Evolutionary conservation across 2,797 vertebrate species (phyloP).

Genomic region (Cirrhinus mrigala): DNA sequence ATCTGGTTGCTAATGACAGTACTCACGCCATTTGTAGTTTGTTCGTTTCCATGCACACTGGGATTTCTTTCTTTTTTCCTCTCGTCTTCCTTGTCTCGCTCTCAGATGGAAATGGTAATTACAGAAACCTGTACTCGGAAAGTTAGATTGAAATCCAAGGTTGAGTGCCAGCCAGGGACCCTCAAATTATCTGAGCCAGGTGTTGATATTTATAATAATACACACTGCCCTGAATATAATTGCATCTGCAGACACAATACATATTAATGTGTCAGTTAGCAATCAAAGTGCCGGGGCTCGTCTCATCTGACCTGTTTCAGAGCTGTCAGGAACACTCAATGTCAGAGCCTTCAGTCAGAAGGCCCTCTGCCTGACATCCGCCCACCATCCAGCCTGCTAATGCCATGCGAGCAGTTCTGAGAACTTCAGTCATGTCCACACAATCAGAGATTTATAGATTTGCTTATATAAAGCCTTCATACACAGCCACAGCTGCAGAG

Average conservation of each 20-base stretch:
- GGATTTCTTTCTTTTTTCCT: background rate
- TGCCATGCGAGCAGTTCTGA: constrained; percentile 14
- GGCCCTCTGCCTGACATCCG: background rate
- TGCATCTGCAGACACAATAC: constrained; percentile 58
- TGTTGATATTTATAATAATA: constrained; percentile 58
- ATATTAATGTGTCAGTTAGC: constrained; percentile 75
- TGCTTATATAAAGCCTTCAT: constrained; percentile 18
- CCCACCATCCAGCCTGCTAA: constrained; percentile 24
- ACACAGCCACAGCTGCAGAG: background rate
- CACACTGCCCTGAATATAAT: constrained; percentile 50
- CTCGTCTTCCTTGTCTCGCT: background rate
- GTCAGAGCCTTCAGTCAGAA: constrained; percentile 72
- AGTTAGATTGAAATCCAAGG: constrained; percentile 50
- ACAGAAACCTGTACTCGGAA: constrained; percentile 43
- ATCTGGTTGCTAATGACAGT: background rate
- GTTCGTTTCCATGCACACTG: constrained; percentile 44
- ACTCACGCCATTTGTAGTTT: constrained; percentile 45
- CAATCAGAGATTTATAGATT: constrained; percentile 3
- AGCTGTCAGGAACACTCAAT: constrained; percentile 76
- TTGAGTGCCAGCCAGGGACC: constrained; percentile 47
- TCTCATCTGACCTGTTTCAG: constrained; percentile 70
- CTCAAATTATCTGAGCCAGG: constrained; percentile 44
- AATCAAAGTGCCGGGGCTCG: constrained; percentile 72
- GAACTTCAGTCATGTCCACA: constrained; percentile 16
- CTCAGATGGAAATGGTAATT: constrained; percentile 50